Evolutionary conservation across 2,888 invertebrate genomes (phyloP).

Genomic region (Lepeophtheirus nordmannii): DNA sequence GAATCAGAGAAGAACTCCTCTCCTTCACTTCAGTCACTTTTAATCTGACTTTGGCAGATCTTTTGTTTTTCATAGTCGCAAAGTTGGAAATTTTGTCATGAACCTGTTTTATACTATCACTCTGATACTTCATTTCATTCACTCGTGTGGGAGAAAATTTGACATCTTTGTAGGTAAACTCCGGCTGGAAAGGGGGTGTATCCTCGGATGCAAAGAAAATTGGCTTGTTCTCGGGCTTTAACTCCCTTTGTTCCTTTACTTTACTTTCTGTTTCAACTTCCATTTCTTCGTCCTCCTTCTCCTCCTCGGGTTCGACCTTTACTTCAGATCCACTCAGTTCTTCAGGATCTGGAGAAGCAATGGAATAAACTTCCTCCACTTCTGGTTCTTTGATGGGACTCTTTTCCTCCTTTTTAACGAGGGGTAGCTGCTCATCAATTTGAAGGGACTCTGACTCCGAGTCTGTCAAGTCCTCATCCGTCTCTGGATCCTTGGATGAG

Average conservation of each 20-base stretch:
- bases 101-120: not conserved
- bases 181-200: not conserved
- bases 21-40: not conserved
- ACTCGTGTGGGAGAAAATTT: not conserved
- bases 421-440: not conserved
- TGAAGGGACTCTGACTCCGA: constrained; percentile 2
- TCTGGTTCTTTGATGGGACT: not conserved
- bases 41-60: not conserved
- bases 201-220: not conserved
- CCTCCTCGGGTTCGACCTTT: not conserved
- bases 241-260: not conserved
- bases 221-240: not conserved
- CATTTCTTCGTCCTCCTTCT: not conserved
- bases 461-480: not conserved
- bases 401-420: not conserved
- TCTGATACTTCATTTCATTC: not conserved
- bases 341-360: not conserved
- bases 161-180: not conserved
- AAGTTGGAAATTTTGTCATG: not conserved
- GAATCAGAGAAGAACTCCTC: not conserved
- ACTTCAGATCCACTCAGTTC: not conserved
- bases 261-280: not conserved
- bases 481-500: not conserved
- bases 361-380: not conserved
- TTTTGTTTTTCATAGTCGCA: not conserved